phyloP scores from a whole-genome alignment of 2,888 invertebrate species.

The Drosophila picticornis region DNA sequence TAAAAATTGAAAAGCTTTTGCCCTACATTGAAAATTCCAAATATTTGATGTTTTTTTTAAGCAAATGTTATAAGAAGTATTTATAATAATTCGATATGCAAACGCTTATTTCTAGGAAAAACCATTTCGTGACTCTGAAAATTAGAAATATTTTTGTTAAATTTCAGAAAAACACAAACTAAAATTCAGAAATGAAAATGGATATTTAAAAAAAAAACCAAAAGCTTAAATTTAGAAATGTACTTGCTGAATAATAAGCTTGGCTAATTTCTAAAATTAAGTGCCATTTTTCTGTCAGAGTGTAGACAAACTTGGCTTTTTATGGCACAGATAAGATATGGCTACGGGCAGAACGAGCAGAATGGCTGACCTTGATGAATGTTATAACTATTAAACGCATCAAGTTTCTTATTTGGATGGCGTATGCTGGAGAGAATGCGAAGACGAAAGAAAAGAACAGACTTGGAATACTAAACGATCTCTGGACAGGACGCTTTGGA shows the following conservation, averaged over 20 bases:
- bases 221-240: not conserved
- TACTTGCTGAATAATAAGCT: not conserved
- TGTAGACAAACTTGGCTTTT: not conserved
- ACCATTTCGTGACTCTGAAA: not conserved
- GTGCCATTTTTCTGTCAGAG: not conserved
- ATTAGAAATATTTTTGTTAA: not conserved
- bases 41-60: too few relatives aligned
- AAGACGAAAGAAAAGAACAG: not conserved
- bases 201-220: not conserved
- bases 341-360: not conserved
- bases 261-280: not conserved
- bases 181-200: not conserved
- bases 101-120: too few relatives aligned
- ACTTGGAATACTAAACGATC: not conserved
- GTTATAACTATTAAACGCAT: not conserved
- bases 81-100: not conserved
- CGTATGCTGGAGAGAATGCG: not conserved
- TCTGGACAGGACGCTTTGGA: not conserved
- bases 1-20: too few relatives aligned
- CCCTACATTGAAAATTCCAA: too few relatives aligned
- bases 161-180: not conserved
- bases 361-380: not conserved
- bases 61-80: not conserved
- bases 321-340: not conserved
- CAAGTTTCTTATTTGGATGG: not conserved